Base-by-base conservation (phyloP, 2,797 vertebrate species). In the Acropternis orthonyx region DNA sequence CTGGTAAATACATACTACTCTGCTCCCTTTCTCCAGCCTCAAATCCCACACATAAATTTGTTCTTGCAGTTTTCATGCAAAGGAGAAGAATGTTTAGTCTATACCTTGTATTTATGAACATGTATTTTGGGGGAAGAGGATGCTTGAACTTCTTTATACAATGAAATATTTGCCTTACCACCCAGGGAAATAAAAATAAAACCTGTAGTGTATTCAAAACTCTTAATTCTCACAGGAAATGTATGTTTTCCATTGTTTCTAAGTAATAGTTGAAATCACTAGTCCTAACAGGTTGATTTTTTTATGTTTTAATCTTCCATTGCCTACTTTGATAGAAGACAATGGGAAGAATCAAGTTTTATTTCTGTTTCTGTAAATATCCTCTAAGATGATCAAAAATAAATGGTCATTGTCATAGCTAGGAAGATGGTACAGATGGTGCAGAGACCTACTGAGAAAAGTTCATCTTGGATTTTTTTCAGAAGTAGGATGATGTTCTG, bases 31-130 rank as follows among this genome's bases (percentile, higher is more conserved):
- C 49, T 73, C 58, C 77, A 59, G 79, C 63, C 48, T 85, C 5
- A 8, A 76, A 91, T 77, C 54, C 71, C 93, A 80, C 37, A 90
- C 92, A 92, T 26, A 81, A 68, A 7, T 76, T 85, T 80, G 28
- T 76, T 87, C 39, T 54, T 54, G 52, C 18, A 54, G 52, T 52
- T 86, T 91, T 76, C 87, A 95, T 67, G 88, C 39, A 95, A 76
- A 58, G 82, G 24, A 92, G 49, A 56, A 77, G 34, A 88, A 84
- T 41, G 51, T 81, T 96, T 78, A 83, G 66, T 59, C 66, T 88
- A n/a, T 75, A 91, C 36, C 55, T 93, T 54, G 7, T 62, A 52
- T 80, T 93, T 48, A 91, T 78, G 95, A 92, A 72, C n/a, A 54
- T 11, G 41, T 14, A 68, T 83, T 88, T 26, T 49, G 5, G 18